A percentile compares a stretch with the other conserved stretches of the same genome.
Conservation (phyloP, 2,113 vertebrate genomes). For the Caretta caretta region DNA sequence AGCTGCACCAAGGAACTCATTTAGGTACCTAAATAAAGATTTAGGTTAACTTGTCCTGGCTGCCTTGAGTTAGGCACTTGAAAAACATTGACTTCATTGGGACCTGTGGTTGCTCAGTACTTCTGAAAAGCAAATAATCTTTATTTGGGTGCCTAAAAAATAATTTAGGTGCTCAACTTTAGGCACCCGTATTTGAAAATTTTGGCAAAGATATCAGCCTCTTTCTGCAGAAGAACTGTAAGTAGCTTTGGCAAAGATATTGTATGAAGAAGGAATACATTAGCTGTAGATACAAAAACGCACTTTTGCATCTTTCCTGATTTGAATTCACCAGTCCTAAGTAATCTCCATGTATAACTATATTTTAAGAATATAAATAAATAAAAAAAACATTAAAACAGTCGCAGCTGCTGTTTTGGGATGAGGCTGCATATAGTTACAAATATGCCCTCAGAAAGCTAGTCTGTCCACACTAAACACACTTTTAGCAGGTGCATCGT, state of each 20-base stretch:
- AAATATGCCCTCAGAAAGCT: not conserved
- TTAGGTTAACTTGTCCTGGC: not conserved
- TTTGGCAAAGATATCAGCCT: not conserved
- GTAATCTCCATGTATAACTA: not conserved
- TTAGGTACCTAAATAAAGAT: not conserved
- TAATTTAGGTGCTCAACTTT: not conserved
- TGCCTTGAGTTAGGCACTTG: not conserved
- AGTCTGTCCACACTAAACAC: too few relatives aligned
- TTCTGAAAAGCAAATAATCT: not conserved
- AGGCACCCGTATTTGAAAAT: not conserved
- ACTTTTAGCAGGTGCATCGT: too few relatives aligned
- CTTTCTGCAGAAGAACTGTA: not conserved
- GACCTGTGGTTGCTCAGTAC: not conserved
- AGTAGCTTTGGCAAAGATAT: accelerated
- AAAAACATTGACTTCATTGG: not conserved
- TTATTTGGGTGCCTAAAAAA: not conserved
- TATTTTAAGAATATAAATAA: not conserved
- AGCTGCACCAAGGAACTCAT: not conserved
- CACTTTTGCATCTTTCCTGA: not conserved
- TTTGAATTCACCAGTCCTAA: not conserved
- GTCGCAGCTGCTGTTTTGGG: not conserved
- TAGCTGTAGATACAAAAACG: not conserved
- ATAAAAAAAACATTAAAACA: not conserved
- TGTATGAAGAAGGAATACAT: not conserved
- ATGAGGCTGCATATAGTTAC: not conserved